Evolutionary conservation across 2,113 vertebrate species (phyloP).

Genomic region (Hemibagrus wyckioides): DNA sequence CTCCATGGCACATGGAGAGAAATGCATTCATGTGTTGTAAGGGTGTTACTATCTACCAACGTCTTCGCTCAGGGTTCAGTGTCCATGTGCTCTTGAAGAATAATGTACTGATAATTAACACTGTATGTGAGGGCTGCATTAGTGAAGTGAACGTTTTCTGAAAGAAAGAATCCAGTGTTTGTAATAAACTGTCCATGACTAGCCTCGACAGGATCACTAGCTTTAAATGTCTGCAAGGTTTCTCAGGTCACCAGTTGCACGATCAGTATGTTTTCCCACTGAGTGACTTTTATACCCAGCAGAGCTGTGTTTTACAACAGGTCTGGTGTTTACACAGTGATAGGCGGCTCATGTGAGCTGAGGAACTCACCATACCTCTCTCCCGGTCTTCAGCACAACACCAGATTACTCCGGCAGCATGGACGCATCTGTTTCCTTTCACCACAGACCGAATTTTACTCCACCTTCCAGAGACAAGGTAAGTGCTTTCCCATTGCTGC

Average conservation of each 20-base stretch:
- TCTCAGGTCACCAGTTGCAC: conserved; percentile 33
- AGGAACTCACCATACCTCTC: conserved; percentile 35
- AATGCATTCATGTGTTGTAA: conserved; percentile 19
- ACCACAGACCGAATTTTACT: conserved; percentile 13
- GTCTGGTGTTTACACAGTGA: conserved; percentile 56
- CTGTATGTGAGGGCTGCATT: neutral
- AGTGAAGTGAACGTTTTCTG: neutral
- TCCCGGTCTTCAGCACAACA: conserved; percentile 36
- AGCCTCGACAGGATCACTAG: neutral
- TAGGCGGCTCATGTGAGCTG: conserved; percentile 43
- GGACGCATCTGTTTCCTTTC: conserved; percentile 39
- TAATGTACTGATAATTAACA: neutral
- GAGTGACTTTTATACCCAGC: conserved; percentile 53
- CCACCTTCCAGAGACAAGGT: conserved; percentile 51
- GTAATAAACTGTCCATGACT: neutral
- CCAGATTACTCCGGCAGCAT: conserved; percentile 32
- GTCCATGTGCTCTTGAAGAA: too few species aligned
- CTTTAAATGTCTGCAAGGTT: conserved; percentile 16
- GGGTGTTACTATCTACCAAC: neutral
- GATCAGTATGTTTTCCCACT: conserved; percentile 55
- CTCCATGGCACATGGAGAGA: neutral
- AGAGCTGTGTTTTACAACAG: conserved; percentile 52
- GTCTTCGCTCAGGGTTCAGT: neutral
- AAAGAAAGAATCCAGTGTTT: neutral
- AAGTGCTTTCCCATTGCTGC: neutral